Evolutionary conservation across 2,113 vertebrate species (phyloP).

Genomic region (Cyanocitta stelleri): DNA sequence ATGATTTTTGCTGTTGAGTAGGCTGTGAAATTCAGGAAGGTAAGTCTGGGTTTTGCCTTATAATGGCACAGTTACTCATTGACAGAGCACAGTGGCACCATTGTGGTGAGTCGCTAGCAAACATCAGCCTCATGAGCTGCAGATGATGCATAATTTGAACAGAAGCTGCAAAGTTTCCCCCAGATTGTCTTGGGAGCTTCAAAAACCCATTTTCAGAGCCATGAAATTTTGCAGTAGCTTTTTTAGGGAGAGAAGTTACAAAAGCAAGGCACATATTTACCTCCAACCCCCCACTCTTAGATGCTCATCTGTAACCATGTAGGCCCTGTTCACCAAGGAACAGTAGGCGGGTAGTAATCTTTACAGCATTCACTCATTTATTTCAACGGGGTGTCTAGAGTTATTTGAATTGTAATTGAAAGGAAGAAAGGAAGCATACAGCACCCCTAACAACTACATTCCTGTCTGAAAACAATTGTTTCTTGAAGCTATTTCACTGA

Average conservation of each 20-base stretch:
- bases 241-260: neutral
- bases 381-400: neutral
- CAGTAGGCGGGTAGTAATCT: neutral
- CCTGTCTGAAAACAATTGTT: neutral
- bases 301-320: neutral
- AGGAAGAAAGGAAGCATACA: neutral
- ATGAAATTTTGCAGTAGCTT: neutral
- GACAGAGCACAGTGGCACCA: neutral
- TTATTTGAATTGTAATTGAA: neutral
- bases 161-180: neutral
- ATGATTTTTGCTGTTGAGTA: constrained; percentile 27
- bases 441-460: neutral
- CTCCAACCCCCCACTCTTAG: neutral
- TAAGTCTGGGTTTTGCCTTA: neutral
- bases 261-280: neutral
- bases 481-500: neutral
- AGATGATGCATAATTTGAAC: neutral
- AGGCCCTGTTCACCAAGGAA: neutral
- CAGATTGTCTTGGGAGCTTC: neutral
- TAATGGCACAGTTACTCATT: constrained; percentile 10
- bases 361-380: neutral
- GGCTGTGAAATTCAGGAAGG: constrained; percentile 31
- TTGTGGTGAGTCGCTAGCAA: neutral
- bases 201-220: neutral
- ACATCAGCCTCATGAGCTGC: neutral